Base-by-base conservation (phyloP, 2,797 vertebrate genomes). In the Ara ararauna region DNA sequence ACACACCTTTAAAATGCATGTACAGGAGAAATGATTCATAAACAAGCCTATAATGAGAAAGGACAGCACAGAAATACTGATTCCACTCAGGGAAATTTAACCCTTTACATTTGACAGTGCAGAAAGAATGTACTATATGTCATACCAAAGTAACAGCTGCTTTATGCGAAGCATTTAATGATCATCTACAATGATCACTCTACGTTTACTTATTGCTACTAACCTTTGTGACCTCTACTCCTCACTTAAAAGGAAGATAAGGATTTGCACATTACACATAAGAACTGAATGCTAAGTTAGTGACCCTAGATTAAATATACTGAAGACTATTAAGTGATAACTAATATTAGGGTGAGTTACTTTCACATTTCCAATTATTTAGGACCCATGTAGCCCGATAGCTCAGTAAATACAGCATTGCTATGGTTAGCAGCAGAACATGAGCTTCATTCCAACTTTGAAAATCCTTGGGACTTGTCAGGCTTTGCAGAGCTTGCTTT, bases 1-100 rank as follows among this genome's bases (percentile, higher is more conserved):
- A 96, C 80, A 96, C 54, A 95, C 93, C 92, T 97, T 97, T 96
- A 97, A 98, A 97, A 97, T 62, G 80, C 90, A 90, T 61, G 42
- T 76, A 76, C 34, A 91, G 83, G 89, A 95, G 76, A 96, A 97
- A 96, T 93, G 38, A 94, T 90, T 97, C 90, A 94, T 95, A 97
- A 97, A 95, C 87, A 92, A 88, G 68, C 53, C 91, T 88, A 16
- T 91, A 88, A 82, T 82, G 27, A 84, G 75, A 80, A 89, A 79
- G 44, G 66, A 87, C 50, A 78, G 82, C 36, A 79, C 18, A 91
- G 66, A 91, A 94, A 70, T 30, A 74, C 26, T 23, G 20, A 53
- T 76, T 90, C 36, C 30, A 81, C 45, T 40, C 50, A 50, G 72
- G 54, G 66, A 60, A 67, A 80, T 93, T 87, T 95, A 97, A 95